Evolutionary conservation across 2,113 vertebrate species (phyloP).

Genomic region (Pycnonotus jocosus): DNA sequence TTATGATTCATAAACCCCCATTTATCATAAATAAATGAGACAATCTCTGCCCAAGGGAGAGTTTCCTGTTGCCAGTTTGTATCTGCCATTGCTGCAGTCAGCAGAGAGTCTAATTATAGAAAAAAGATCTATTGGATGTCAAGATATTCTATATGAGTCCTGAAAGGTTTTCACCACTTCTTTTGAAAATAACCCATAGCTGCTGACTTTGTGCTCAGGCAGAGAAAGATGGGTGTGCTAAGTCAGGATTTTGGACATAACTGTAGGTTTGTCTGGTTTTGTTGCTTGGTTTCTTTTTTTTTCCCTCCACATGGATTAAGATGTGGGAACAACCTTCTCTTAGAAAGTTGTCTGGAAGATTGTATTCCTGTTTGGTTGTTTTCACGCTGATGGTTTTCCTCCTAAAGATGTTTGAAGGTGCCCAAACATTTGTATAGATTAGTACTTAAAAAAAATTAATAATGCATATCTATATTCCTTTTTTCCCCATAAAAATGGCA

Average conservation of each 20-base stretch:
- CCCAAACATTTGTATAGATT: background rate
- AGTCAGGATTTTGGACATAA: background rate
- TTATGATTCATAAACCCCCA: background rate
- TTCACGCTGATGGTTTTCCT: background rate
- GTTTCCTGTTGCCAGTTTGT: background rate
- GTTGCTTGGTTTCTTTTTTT: background rate
- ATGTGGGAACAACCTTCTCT: background rate
- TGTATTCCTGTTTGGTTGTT: background rate
- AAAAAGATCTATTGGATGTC: background rate
- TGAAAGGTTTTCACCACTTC: background rate
- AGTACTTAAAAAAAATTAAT: background rate
- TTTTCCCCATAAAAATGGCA: background rate
- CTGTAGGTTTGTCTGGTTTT: background rate
- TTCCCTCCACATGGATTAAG: background rate
- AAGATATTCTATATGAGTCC: background rate
- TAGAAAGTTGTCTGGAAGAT: background rate
- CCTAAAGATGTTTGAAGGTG: background rate
- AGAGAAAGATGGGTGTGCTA: background rate
- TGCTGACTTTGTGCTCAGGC: background rate
- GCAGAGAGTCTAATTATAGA: background rate
- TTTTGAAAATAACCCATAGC: background rate
- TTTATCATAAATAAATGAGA: background rate
- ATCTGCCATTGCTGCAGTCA: background rate
- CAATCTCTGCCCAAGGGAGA: background rate
- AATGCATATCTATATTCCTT: background rate